Evolutionary conservation across 2,888 invertebrate genomes (phyloP).

Genomic region (Caradrina clavipalpis): DNA sequence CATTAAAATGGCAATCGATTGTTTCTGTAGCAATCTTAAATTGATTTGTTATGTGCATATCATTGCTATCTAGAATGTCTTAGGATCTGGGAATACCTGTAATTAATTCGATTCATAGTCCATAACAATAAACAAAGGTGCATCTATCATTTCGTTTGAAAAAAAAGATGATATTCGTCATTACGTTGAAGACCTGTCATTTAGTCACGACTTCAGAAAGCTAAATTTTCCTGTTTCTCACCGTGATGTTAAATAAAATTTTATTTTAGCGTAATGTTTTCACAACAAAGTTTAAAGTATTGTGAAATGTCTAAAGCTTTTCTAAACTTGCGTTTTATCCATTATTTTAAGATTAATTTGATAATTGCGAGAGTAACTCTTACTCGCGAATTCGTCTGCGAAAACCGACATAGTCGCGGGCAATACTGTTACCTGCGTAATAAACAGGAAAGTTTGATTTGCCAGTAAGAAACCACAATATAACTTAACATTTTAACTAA

Average conservation of each 20-base stretch:
- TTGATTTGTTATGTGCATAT: slow-evolving; percentile 59
- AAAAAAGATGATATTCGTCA: slow-evolving; percentile 40
- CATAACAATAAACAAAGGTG: slow-evolving; percentile 55
- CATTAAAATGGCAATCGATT: slow-evolving; percentile 58
- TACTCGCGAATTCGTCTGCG: no score
- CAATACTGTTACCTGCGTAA: no score
- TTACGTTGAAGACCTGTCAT: slow-evolving; percentile 40
- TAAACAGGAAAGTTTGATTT: slow-evolving; percentile 2
- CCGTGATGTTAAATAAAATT: slow-evolving; percentile 48
- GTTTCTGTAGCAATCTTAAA: slow-evolving; percentile 60
- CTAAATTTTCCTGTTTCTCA: slow-evolving; percentile 36
- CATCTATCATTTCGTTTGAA: slow-evolving; percentile 39
- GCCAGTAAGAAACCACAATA: neutral
- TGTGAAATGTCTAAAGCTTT: slow-evolving; percentile 15
- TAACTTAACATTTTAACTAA: neutral
- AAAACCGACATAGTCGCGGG: no score
- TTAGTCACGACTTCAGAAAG: slow-evolving; percentile 59
- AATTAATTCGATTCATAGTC: slow-evolving; percentile 48
- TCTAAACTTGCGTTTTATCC: neutral
- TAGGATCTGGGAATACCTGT: slow-evolving; percentile 44
- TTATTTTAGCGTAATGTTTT: slow-evolving; percentile 45
- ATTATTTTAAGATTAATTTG: no score
- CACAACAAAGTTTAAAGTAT: slow-evolving; percentile 12
- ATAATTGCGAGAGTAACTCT: no score
- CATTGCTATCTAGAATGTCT: slow-evolving; percentile 34